These are phyloP conservation scores for Drosophila robusta DNA, from an alignment of 2,888 invertebrate genomes.

Conservation along the genomic window DNA sequence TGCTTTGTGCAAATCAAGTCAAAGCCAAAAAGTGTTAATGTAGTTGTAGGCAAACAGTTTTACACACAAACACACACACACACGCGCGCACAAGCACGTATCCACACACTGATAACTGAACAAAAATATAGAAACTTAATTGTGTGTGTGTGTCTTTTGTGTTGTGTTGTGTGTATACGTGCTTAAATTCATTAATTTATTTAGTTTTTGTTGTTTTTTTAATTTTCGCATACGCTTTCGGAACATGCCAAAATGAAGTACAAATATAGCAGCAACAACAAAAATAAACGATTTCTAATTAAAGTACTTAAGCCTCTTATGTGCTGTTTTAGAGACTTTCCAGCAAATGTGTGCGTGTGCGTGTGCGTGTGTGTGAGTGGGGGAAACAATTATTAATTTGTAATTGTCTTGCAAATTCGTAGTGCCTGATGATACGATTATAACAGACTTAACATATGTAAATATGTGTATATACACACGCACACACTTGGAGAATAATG, in stretches of 20 bases:
- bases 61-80: constrained; percentile 22
- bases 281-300: constrained; percentile 39
- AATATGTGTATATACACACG: too few relatives aligned
- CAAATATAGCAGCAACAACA: constrained; percentile 22
- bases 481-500: too few relatives aligned
- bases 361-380: background rate
- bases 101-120: constrained; percentile 22
- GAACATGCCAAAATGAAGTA: constrained; percentile 41
- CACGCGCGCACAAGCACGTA: constrained; percentile 7
- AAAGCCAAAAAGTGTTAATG: constrained; percentile 66
- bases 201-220: constrained; percentile 27
- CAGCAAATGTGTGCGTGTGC: background rate
- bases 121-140: constrained; percentile 44
- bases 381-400: constrained; percentile 4
- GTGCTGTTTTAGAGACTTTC: background rate
- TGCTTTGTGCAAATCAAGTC: constrained; percentile 65
- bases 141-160: constrained; percentile 12
- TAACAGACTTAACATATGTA: background rate
- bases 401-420: background rate
- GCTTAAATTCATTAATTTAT: constrained; percentile 49
- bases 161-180: constrained; percentile 8
- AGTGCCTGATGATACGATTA: background rate
- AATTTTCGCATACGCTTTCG: constrained; percentile 8
- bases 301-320: constrained; percentile 39
- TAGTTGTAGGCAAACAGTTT: constrained; percentile 59